Evolutionary conservation across 2,888 invertebrate genomes (phyloP).

Genomic region (Oligia latruncula): DNA sequence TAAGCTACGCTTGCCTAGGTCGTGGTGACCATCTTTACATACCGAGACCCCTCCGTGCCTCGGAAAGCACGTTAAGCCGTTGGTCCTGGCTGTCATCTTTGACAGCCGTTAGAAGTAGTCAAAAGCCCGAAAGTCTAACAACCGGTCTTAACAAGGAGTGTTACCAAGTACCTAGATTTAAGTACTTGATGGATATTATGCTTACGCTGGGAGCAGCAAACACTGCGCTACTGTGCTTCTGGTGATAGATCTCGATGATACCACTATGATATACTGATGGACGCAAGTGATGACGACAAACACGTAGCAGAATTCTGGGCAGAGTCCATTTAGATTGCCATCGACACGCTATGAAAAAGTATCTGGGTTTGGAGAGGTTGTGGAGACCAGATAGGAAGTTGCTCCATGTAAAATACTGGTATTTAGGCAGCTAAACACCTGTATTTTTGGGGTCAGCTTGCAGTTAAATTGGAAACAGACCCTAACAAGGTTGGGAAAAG

Average conservation of each 20-base stretch:
- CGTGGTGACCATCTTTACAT: background rate
- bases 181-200: no score
- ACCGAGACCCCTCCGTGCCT: background rate
- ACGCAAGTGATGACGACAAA: no score
- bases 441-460: background rate
- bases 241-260: no score
- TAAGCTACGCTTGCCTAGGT: background rate
- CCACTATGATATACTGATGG: no score
- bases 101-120: background rate
- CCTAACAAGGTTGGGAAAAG: background rate
- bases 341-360: no score
- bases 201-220: no score
- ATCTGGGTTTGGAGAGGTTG: background rate
- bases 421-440: background rate
- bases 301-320: no score
- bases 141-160: background rate
- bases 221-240: no score
- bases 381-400: background rate
- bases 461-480: background rate
- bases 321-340: no score
- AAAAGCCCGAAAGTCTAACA: background rate
- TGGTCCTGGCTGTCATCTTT: no score
- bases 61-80: background rate
- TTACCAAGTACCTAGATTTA: background rate
- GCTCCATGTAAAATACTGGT: background rate